phyloP scores from a whole-genome alignment of 1,140 invertebrate genomes.

The Augochlora pura region DNA sequence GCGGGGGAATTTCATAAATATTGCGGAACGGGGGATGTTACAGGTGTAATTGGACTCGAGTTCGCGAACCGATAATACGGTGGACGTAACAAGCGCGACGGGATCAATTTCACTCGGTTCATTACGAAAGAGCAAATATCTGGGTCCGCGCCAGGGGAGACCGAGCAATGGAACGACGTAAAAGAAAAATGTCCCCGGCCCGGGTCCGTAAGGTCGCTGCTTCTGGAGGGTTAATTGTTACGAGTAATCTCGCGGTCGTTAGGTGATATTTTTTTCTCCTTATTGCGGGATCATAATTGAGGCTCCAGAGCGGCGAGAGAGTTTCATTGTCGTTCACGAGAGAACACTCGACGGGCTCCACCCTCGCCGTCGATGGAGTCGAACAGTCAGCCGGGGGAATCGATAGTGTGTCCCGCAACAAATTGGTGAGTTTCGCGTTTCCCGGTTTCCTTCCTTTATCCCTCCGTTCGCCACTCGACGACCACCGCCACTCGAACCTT shows the following conservation, averaged over 20 bases:
- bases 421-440: conserved; percentile 69
- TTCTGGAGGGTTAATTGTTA: conserved; percentile 47
- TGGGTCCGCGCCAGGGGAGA: background rate
- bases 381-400: conserved; percentile 32
- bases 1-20: background rate
- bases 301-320: conserved; percentile 32
- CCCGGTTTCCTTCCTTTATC: conserved; percentile 52
- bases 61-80: conserved; percentile 19
- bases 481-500: conserved; percentile 44
- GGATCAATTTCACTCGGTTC: conserved; percentile 45
- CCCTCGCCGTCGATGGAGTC: background rate
- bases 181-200: conserved; percentile 14
- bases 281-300: conserved; percentile 45
- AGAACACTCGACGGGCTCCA: conserved; percentile 34
- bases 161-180: background rate
- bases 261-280: conserved; percentile 43
- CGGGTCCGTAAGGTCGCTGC: background rate
- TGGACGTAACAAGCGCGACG: conserved; percentile 22
- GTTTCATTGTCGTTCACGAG: conserved; percentile 45
- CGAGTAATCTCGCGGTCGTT: conserved; percentile 39
- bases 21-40: background rate
- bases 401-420: conserved; percentile 64
- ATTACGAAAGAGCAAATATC: conserved; percentile 27
- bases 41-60: conserved; percentile 19
- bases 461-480: conserved; percentile 26